These are phyloP conservation scores for Synodontis membranacea DNA, from an alignment of 2,113 vertebrate species.

Conservation along the genomic window DNA sequence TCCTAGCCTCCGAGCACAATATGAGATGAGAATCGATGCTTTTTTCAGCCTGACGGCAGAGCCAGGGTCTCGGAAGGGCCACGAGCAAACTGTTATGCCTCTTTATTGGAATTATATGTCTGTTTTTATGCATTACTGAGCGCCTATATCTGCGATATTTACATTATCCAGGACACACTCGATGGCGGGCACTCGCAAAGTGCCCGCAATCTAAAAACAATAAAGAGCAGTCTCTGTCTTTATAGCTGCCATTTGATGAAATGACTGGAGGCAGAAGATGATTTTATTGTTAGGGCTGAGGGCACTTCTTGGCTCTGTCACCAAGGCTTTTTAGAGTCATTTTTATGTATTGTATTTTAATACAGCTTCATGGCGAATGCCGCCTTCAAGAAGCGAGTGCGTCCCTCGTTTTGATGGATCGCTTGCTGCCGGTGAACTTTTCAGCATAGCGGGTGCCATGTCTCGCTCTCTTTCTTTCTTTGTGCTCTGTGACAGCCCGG, in stretches of 20 bases:
- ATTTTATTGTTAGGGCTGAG: conserved; percentile 74
- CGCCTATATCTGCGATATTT: conserved; percentile 76
- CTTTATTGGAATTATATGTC: conserved; percentile 80
- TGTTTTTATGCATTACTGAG: conserved; percentile 75
- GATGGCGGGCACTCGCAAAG: conserved; percentile 69
- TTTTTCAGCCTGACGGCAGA: conserved; percentile 56
- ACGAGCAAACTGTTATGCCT: conserved; percentile 71
- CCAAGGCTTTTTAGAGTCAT: conserved; percentile 65
- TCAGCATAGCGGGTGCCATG: conserved; percentile 19
- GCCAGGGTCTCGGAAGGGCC: conserved; percentile 67
- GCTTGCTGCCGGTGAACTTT: conserved; percentile 49
- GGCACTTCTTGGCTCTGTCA: conserved; percentile 68
- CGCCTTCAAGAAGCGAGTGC: conserved; percentile 47
- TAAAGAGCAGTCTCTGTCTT: conserved; percentile 77
- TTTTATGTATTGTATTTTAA: conserved; percentile 77
- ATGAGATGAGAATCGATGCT: conserved; percentile 42
- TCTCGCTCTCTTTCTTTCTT: neutral
- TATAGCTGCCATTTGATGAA: conserved; percentile 78
- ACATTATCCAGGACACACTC: conserved; percentile 75
- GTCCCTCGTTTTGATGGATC: conserved; percentile 62
- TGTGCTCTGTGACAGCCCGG: neutral
- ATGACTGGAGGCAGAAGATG: conserved; percentile 77
- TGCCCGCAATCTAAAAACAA: conserved; percentile 79
- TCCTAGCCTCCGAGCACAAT: conserved; percentile 12
- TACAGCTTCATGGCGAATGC: conserved; percentile 59